Evolutionary conservation across 2,113 vertebrate genomes (phyloP).

Genomic region (Xyliphius kryptos): DNA sequence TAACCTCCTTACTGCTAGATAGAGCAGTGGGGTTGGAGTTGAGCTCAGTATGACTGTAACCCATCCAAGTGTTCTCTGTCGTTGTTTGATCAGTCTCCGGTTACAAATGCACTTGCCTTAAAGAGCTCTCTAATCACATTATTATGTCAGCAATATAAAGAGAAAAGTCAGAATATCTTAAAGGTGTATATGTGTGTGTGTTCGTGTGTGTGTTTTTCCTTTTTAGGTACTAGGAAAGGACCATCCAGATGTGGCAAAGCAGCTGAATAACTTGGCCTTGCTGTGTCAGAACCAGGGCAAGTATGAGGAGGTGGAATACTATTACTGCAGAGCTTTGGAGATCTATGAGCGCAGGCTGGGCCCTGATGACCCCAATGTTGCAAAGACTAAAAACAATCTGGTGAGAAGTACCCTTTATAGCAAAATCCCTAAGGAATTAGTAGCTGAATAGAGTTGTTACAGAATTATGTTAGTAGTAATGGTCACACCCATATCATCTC

Average conservation of each 20-base stretch:
- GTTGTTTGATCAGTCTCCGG: too few species aligned
- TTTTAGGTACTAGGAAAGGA: conserved; percentile 87
- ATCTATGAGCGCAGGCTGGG: conserved; percentile 91
- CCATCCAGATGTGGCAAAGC: conserved; percentile 97
- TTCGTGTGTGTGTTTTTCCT: too few species aligned
- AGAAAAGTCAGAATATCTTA: not conserved
- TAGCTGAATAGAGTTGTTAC: too few species aligned
- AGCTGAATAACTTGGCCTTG: conserved; percentile 94
- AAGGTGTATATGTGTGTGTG: conserved; percentile 7
- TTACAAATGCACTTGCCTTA: too few species aligned
- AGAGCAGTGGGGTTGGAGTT: conserved; percentile 6
- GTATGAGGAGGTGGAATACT: conserved; percentile 95
- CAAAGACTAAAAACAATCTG: conserved; percentile 98
- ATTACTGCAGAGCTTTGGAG: conserved; percentile 91
- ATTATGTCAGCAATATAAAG: not conserved
- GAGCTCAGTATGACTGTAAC: too few species aligned
- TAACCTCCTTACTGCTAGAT: too few species aligned
- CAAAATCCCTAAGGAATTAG: too few species aligned
- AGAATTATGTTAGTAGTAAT: too few species aligned
- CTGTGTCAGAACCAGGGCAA: conserved; percentile 98
- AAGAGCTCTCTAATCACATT: too few species aligned
- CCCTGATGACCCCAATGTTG: conserved; percentile 90
- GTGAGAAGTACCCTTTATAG: conserved; percentile 64
- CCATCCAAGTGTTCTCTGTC: too few species aligned
- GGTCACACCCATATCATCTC: too few species aligned